Percentiles rank a stretch among this genome's conserved stretches.
Evolutionary conservation across 1,140 invertebrate genomes (phyloP).

Genomic region (Paralvinella palmiformis): DNA sequence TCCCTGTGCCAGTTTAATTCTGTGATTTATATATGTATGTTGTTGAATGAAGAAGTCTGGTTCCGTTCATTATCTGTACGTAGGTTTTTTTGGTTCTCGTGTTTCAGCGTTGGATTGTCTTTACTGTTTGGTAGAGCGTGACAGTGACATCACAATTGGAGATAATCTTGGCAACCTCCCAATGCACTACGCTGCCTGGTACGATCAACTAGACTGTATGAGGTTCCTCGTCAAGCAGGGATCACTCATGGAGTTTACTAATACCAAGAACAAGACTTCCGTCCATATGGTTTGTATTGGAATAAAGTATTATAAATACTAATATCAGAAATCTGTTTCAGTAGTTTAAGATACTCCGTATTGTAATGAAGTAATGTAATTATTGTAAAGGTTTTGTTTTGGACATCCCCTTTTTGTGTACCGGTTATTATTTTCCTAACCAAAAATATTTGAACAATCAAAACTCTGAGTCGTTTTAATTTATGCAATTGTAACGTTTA

Average conservation of each 20-base stretch:
- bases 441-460: too few relatives aligned
- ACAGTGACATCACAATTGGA: conserved; percentile 42
- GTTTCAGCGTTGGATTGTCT: conserved; percentile 21
- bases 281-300: conserved; percentile 38
- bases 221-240: conserved; percentile 44
- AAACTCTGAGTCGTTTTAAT: too few relatives aligned
- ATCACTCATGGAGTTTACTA: conserved; percentile 32
- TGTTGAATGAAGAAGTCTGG: not conserved
- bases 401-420: too few relatives aligned
- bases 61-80: not conserved
- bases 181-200: conserved; percentile 39
- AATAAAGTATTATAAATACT: too few relatives aligned
- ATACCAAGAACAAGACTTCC: conserved; percentile 38
- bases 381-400: too few relatives aligned
- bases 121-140: conserved; percentile 38
- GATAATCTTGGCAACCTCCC: conserved; percentile 40
- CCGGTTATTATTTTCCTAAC: too few relatives aligned
- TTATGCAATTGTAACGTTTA: too few relatives aligned
- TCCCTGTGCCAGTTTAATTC: too few relatives aligned
- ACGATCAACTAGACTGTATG: conserved; percentile 40
- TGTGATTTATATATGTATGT: not conserved
- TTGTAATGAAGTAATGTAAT: too few relatives aligned
- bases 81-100: too few relatives aligned
- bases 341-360: too few relatives aligned
- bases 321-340: too few relatives aligned